Evolutionary conservation across 2,888 invertebrate species (phyloP), one percentile per base, ranked within the genome.

Genomic region (Gymnocheta viridis): DNA sequence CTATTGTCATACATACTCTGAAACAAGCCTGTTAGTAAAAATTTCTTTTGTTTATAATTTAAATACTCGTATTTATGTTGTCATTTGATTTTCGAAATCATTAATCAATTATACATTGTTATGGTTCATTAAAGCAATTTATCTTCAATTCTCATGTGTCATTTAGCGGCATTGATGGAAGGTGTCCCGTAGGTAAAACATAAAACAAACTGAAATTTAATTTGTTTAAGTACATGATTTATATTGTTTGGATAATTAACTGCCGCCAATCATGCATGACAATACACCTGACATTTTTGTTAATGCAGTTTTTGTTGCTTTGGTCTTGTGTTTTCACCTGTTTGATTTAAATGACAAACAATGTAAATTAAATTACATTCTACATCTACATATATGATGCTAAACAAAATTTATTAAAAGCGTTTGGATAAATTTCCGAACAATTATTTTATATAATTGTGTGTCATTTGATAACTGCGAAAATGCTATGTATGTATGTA

Each of bases 221-320:
- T 73, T 73, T 77, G 38, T 64, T 74, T 44, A 79, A 79, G 41
- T 70, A 35, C 56, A 77, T 77, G 67, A 84, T 77, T 77, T 80
- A 84, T 77, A 69, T 84, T 56, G 70, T 82, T 77, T 67, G 67
- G 22, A 54, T 81, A 84, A 84, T 81, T 84, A 84, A 67, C 54
- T 38, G 54, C 19, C 27, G 44, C 49, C 76, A 72, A 72, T 83
- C 72, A 67, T 58, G 80, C 80, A 66, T 66, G 60, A 72, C 76
- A 84, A 84, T 69, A 69, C 77, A 84, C 77, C 77, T 84, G 77
- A 67, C 29, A 56, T 38, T 4, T 27, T 49, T 32, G 24, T 49
- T 38, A n/a, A n/a, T n/a, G n/a, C n/a, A n/a, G 19, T 10, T 38
- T 12, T 47, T 44, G 22, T 56, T 19, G 24, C 4, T 44, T 44